Conservation (phyloP, 2,113 vertebrate species). For the Rhea pennata region DNA sequence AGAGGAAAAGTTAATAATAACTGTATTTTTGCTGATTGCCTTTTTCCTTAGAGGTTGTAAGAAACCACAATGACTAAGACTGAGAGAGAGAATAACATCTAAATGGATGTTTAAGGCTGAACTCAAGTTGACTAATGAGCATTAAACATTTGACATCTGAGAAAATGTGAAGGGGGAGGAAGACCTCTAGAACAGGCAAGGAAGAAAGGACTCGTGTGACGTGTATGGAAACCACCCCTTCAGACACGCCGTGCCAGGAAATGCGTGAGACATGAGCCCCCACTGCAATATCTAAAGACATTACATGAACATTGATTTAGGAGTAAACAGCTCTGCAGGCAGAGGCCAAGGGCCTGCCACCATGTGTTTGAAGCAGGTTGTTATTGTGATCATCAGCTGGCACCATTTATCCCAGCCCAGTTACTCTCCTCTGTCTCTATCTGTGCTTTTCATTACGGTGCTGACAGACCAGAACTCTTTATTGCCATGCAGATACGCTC, state of each 20-base stretch:
- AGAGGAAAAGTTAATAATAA: not conserved
- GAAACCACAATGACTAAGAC: not conserved
- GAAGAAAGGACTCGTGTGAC: not conserved
- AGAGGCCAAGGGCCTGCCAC: not conserved
- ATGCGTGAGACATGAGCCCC: not conserved
- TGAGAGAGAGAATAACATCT: not conserved
- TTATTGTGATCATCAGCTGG: not conserved
- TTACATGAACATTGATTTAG: rapidly evolving
- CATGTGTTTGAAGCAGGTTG: not conserved
- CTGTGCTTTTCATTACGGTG: not conserved
- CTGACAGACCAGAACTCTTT: not conserved
- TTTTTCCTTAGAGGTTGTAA: not conserved
- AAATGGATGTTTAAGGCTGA: not conserved
- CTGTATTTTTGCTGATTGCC: not conserved
- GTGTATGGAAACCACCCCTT: not conserved
- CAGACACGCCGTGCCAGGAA: not conserved
- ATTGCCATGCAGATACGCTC: not conserved
- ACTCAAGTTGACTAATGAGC: not conserved
- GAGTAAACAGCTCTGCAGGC: not conserved
- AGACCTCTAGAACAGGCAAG: not conserved
- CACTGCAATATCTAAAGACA: not conserved
- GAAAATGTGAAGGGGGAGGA: not conserved
- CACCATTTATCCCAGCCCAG: not conserved
- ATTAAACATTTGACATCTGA: not conserved
- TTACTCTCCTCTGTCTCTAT: not conserved